Conservation (phyloP, 1,140 invertebrate genomes). For the Hylaeus volcanicus region DNA sequence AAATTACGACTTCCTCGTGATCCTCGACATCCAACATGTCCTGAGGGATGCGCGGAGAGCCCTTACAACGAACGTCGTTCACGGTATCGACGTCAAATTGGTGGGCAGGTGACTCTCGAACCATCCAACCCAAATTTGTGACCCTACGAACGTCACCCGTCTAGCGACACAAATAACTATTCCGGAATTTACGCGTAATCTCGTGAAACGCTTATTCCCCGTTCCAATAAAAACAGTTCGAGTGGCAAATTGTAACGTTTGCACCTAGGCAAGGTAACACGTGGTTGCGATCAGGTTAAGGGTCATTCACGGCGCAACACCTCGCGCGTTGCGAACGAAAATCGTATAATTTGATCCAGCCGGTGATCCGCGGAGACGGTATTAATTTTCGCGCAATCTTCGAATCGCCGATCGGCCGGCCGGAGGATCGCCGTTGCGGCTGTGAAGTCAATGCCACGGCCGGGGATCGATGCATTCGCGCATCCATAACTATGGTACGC, state of each 20-base stretch:
- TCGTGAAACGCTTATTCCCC: neutral
- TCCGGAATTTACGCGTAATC: neutral
- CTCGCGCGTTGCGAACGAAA: neutral
- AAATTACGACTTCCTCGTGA: slow-evolving; percentile 70
- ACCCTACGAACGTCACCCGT: slow-evolving; percentile 31
- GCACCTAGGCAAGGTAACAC: no score
- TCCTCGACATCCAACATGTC: slow-evolving; percentile 63
- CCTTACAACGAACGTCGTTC: slow-evolving; percentile 43
- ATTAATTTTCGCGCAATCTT: slow-evolving; percentile 6
- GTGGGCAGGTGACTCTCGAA: slow-evolving; percentile 55
- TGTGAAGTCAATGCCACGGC: slow-evolving; percentile 62
- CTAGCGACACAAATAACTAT: slow-evolving; percentile 26
- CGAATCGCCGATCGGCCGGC: neutral
- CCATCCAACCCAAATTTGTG: slow-evolving; percentile 43
- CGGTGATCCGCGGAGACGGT: no score
- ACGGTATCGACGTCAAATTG: slow-evolving; percentile 52
- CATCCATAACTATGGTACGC: slow-evolving; percentile 70
- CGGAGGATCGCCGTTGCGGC: neutral
- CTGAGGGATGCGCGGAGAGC: slow-evolving; percentile 36
- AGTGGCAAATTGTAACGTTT: no score
- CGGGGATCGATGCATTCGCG: slow-evolving; percentile 65
- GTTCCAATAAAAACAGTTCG: neutral
- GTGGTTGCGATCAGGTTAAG: no score
- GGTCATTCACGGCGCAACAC: no score
- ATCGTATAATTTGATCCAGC: neutral